A percentile compares a stretch with the other conserved stretches of the same genome.
Conservation (phyloP, 2,797 vertebrate species). For the Halcyon chelicuti region DNA sequence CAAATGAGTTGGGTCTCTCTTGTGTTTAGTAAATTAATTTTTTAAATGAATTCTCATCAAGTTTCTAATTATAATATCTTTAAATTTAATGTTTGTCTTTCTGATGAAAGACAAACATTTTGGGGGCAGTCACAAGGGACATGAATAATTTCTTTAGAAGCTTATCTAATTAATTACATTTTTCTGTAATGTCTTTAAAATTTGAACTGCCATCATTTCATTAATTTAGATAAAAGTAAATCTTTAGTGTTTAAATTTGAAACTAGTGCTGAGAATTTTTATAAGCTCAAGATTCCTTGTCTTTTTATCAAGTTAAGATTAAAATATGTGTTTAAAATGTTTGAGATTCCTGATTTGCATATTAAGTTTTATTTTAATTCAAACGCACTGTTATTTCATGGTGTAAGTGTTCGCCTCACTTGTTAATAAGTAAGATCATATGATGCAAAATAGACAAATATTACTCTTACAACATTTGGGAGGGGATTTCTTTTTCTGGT, state of each 20-base stretch:
- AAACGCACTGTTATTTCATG: not conserved
- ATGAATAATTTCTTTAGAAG: slow-evolving; percentile 93
- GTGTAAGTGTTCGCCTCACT: not conserved
- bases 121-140: slow-evolving; percentile 83
- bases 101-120: slow-evolving; percentile 90
- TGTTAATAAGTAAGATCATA: not conserved
- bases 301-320: slow-evolving; percentile 32
- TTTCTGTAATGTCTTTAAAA: slow-evolving; percentile 89
- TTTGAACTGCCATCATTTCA: slow-evolving; percentile 85
- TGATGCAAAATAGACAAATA: not conserved
- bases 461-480: not conserved
- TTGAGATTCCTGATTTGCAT: not conserved
- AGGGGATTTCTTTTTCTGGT: not conserved
- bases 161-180: slow-evolving; percentile 90
- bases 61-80: slow-evolving; percentile 85
- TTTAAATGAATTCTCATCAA: slow-evolving; percentile 78
- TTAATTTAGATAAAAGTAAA: slow-evolving; percentile 89
- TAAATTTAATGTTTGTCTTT: slow-evolving; percentile 83
- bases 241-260: slow-evolving; percentile 73
- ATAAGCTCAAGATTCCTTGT: slow-evolving; percentile 59
- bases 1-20: slow-evolving; percentile 26
- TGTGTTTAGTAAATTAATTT: slow-evolving; percentile 77
- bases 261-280: slow-evolving; percentile 63
- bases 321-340: slow-evolving; percentile 6
- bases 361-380: not conserved